phyloP scores from a whole-genome alignment of 1,140 invertebrate species.

The Aethina tumida region DNA sequence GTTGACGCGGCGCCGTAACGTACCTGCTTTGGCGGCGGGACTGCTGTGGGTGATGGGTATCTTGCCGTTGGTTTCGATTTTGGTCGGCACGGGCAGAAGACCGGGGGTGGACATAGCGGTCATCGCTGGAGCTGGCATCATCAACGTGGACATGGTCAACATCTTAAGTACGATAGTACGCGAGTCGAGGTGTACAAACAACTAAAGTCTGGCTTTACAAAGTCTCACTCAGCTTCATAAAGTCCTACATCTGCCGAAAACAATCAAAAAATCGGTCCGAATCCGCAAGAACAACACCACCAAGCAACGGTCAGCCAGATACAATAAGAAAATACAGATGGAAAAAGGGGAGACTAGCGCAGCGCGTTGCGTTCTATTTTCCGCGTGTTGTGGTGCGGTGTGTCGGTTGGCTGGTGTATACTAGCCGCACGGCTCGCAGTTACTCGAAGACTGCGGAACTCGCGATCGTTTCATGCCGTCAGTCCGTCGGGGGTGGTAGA shows the following conservation, averaged over 20 bases:
- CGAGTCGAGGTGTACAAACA: neutral
- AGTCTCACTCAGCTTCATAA: too few species aligned
- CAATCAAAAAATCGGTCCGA: neutral
- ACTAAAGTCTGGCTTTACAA: neutral
- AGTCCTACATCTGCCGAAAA: too few species aligned
- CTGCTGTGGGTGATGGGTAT: conserved; percentile 27
- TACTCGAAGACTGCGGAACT: conserved; percentile 32
- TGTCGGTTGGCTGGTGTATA: conserved; percentile 15
- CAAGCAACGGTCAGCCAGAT: conserved; percentile 1
- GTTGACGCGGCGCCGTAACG: conserved; percentile 4
- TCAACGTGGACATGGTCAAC: conserved; percentile 35
- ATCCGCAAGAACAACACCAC: neutral
- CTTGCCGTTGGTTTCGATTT: conserved; percentile 28
- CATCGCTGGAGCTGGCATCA: conserved; percentile 34
- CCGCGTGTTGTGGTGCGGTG: too few species aligned
- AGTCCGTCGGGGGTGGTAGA: conserved; percentile 24
- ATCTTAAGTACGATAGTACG: conserved; percentile 15
- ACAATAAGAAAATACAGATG: neutral
- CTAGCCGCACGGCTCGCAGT: conserved; percentile 32
- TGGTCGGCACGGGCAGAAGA: conserved; percentile 29
- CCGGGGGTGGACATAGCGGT: conserved; percentile 27
- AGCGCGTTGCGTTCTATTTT: conserved; percentile 12
- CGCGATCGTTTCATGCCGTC: conserved; percentile 30
- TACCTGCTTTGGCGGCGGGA: conserved; percentile 28
- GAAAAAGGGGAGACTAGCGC: conserved; percentile 4